Conservation (phyloP, 2,113 vertebrate species). For the Lonchura striata region DNA sequence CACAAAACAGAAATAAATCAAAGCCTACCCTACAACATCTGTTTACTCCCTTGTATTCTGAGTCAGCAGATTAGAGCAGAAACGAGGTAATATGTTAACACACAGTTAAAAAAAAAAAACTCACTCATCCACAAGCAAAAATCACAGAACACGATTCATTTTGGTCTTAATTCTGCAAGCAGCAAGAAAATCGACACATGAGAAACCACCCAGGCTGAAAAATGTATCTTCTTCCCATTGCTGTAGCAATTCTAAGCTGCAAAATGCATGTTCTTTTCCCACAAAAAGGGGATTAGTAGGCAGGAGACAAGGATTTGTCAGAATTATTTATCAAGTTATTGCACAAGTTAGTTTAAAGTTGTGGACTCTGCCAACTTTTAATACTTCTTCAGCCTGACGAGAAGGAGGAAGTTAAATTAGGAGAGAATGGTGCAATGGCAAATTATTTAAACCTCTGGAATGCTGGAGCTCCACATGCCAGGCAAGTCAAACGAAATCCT, state of each 20-base stretch:
- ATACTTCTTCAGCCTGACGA: neutral
- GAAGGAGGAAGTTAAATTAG: neutral
- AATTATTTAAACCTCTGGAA: neutral
- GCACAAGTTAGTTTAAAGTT: neutral
- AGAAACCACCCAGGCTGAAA: neutral
- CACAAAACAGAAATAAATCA: neutral
- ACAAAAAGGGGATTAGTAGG: neutral
- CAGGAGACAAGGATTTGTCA: conserved; percentile 4
- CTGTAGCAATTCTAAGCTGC: neutral
- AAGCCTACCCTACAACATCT: neutral
- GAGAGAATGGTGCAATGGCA: neutral
- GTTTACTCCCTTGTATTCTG: neutral
- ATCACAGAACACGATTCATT: neutral
- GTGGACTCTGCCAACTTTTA: neutral
- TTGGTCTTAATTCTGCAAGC: neutral
- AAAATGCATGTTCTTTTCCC: neutral
- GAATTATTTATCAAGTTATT: conserved; percentile 1
- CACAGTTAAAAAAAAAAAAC: neutral
- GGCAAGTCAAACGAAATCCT: neutral
- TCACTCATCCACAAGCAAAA: neutral
- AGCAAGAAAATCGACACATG: neutral
- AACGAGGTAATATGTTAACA: neutral
- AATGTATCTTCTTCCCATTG: neutral
- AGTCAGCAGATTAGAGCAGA: neutral
- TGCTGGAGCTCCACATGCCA: neutral